Percentiles rank a stretch among this genome's conserved stretches.
These are phyloP conservation scores for Corythornis leucogaster DNA, from an alignment of 2,797 vertebrate species.

Conservation along the genomic window DNA sequence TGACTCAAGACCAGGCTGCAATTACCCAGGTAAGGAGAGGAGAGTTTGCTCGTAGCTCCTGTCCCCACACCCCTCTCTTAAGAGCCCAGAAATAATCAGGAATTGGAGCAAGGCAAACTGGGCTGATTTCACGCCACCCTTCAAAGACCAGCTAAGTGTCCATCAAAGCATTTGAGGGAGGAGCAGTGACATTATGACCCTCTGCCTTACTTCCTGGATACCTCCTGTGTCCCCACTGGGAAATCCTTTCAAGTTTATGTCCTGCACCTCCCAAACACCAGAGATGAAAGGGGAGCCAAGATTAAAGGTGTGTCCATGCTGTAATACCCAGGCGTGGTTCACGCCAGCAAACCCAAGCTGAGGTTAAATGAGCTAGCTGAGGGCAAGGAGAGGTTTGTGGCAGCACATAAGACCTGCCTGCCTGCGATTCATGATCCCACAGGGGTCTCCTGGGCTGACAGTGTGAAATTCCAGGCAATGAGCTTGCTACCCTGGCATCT, in stretches of 20 bases:
- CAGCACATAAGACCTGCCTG: background rate
- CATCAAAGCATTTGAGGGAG: background rate
- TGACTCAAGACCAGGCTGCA: background rate
- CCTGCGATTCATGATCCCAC: rapidly evolving
- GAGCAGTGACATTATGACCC: background rate
- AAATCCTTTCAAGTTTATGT: background rate
- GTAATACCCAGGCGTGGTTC: background rate
- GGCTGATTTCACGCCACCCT: background rate
- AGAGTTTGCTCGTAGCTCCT: background rate
- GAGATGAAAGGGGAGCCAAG: slow-evolving; percentile 10
- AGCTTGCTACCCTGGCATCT: background rate
- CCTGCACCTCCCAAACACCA: background rate
- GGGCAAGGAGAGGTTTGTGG: background rate
- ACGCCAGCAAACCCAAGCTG: background rate
- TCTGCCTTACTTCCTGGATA: background rate
- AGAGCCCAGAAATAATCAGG: background rate
- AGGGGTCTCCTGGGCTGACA: background rate
- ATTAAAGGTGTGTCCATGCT: background rate
- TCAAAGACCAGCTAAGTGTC: background rate
- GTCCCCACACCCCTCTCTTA: background rate
- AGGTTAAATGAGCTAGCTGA: background rate
- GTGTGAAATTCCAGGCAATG: background rate
- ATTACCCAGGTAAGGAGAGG: background rate
- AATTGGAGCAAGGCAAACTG: background rate
- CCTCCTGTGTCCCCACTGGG: background rate